phyloP scores from a whole-genome alignment of 2,113 vertebrate species.

The Stercorarius parasiticus region DNA sequence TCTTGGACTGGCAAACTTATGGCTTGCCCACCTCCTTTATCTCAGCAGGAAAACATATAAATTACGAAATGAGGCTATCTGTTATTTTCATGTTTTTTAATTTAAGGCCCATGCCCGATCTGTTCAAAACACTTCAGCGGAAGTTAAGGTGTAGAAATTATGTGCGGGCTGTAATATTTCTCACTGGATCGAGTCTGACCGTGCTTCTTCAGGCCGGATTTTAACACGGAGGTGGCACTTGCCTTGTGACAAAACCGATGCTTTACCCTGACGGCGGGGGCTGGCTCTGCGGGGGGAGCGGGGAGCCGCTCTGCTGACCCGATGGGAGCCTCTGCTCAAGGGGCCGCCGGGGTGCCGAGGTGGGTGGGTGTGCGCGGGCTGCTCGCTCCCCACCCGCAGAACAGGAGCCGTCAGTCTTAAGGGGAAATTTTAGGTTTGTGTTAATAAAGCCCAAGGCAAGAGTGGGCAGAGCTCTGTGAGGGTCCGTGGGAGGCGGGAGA shows the following conservation, averaged over 20 bases:
- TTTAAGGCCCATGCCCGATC: not conserved
- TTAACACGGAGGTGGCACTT: not conserved
- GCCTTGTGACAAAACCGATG: not conserved
- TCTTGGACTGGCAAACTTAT: rapidly evolving
- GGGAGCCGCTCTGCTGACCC: not conserved
- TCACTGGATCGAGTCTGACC: no score
- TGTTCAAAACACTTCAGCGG: not conserved
- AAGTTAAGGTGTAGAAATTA: not conserved
- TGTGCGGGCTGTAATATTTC: not conserved
- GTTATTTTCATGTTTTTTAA: not conserved
- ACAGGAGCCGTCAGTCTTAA: not conserved
- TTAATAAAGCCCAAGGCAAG: not conserved
- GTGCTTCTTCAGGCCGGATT: not conserved
- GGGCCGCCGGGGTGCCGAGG: not conserved
- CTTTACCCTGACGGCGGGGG: not conserved
- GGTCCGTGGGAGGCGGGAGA: not conserved
- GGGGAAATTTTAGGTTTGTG: not conserved
- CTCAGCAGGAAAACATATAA: not conserved
- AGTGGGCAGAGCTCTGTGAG: not conserved
- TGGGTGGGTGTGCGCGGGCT: not conserved
- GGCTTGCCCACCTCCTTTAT: not conserved
- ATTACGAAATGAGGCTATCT: not conserved
- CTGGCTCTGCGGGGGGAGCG: not conserved
- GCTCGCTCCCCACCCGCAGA: rapidly evolving
- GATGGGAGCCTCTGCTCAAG: rapidly evolving